Conservation (phyloP, 2,888 invertebrate genomes). For the Sphaeridia pumilis region DNA sequence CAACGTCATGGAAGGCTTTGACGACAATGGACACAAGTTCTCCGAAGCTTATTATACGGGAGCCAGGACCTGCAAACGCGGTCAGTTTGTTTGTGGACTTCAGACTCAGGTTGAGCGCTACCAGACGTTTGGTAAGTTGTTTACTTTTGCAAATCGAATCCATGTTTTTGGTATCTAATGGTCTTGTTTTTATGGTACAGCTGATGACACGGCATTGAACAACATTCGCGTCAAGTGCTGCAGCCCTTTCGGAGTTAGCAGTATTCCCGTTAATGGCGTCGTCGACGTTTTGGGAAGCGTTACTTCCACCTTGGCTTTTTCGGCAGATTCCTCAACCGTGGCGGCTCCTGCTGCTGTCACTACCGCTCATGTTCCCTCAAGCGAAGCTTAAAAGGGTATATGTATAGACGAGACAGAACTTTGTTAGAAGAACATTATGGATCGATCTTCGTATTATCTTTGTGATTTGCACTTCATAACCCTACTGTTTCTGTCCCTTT, state of each 20-base stretch:
- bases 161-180: neutral
- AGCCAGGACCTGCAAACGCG: constrained; percentile 15
- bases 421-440: too few relatives aligned
- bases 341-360: neutral
- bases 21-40: constrained; percentile 18
- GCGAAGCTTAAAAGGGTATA: too few relatives aligned
- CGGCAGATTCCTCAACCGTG: too few relatives aligned
- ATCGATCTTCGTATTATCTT: too few relatives aligned
- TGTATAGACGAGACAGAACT: too few relatives aligned
- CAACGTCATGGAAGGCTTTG: constrained; percentile 17
- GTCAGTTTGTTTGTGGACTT: constrained; percentile 20
- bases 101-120: constrained; percentile 28
- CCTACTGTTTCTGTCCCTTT: too few relatives aligned
- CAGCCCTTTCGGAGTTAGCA: neutral
- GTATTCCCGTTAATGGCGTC: neutral
- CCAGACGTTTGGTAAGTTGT: constrained; percentile 20
- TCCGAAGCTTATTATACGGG: constrained; percentile 16
- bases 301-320: neutral
- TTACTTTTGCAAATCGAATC: neutral
- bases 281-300: neutral
- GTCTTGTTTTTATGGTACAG: constrained; percentile 9
- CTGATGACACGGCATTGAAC: constrained; percentile 24
- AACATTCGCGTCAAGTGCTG: constrained; percentile 24
- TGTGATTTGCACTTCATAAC: too few relatives aligned
- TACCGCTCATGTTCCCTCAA: too few relatives aligned